These are phyloP conservation scores for Papilio machaon DNA, from an alignment of 1,140 invertebrate genomes.

Conservation along the genomic window DNA sequence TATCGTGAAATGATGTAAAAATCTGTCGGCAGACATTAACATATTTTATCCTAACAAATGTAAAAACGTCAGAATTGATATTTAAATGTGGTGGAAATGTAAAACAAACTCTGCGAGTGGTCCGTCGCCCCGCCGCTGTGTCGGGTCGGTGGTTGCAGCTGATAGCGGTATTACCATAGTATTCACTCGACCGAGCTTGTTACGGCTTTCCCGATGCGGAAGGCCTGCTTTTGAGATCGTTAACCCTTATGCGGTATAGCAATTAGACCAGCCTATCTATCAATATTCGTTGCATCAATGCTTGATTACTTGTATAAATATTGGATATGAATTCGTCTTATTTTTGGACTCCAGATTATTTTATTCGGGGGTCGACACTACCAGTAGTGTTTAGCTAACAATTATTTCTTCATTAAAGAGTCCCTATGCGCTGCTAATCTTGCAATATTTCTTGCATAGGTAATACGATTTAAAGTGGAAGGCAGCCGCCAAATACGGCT, in stretches of 20 bases:
- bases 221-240: conserved; percentile 35
- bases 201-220: conserved; percentile 39
- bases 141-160: conserved; percentile 2
- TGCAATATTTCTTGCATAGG: conserved; percentile 1
- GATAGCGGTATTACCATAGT: conserved; percentile 38
- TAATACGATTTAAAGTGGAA: conserved; percentile 12
- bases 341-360: background rate
- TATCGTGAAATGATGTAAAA: background rate
- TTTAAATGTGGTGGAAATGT: conserved; percentile 25
- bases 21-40: conserved; percentile 3
- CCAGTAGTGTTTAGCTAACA: background rate
- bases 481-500: conserved; percentile 56
- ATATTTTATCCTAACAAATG: conserved; percentile 22
- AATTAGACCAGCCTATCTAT: conserved; percentile 23
- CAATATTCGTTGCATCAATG: conserved; percentile 5
- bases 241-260: conserved; percentile 32
- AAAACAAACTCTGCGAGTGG: conserved; percentile 21
- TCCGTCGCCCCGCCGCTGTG: background rate
- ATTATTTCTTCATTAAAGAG: background rate
- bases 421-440: background rate
- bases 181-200: conserved; percentile 38
- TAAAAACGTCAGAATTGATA: conserved; percentile 24
- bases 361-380: background rate
- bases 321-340: background rate
- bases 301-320: background rate